Percentiles rank a stretch among this genome's conserved stretches.
phyloP scores from a whole-genome alignment of 1,140 invertebrate genomes.

The Drosophila ercepeae region DNA sequence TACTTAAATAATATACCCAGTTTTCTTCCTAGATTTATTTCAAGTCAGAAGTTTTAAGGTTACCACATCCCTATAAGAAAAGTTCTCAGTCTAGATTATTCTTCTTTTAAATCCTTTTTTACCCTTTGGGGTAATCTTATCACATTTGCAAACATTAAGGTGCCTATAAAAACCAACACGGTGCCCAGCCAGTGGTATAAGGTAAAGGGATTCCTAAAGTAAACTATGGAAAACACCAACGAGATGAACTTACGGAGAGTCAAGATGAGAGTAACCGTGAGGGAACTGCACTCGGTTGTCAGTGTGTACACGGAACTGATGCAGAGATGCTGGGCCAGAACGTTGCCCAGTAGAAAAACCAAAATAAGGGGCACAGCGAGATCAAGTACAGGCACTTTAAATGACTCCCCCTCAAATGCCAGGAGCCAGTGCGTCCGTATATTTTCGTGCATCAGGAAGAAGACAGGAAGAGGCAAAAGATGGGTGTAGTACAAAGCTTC shows the following conservation, averaged over 20 bases:
- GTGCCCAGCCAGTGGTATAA: slow-evolving; percentile 96
- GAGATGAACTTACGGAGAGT: slow-evolving; percentile 98
- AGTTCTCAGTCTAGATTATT: too few species aligned
- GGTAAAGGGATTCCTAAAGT: slow-evolving; percentile 98
- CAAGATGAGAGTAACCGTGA: slow-evolving; percentile 97
- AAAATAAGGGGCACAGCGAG: slow-evolving; percentile 89
- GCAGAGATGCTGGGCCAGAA: slow-evolving; percentile 97
- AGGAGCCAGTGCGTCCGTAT: slow-evolving; percentile 86
- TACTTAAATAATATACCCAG: too few species aligned
- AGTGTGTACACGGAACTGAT: slow-evolving; percentile 97
- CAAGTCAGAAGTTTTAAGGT: too few species aligned
- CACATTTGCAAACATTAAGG: slow-evolving; percentile 90
- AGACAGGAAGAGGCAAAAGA: slow-evolving; percentile 68
- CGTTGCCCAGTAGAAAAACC: slow-evolving; percentile 92
- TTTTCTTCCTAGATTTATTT: too few species aligned
- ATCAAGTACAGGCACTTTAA: slow-evolving; percentile 84
- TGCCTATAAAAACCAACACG: slow-evolving; percentile 95
- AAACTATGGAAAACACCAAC: slow-evolving; percentile 96
- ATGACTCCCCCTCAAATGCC: slow-evolving; percentile 33
- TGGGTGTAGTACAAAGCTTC: slow-evolving; percentile 97
- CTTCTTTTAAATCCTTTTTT: slow-evolving; percentile 28
- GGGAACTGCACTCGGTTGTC: slow-evolving; percentile 95
- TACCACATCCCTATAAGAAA: too few species aligned
- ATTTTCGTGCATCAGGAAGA: slow-evolving; percentile 86
- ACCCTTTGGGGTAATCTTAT: slow-evolving; percentile 6